A percentile compares a stretch with the other conserved stretches of the same genome.
phyloP scores from a whole-genome alignment of 2,888 invertebrate species.

The Papilio demoleus region DNA sequence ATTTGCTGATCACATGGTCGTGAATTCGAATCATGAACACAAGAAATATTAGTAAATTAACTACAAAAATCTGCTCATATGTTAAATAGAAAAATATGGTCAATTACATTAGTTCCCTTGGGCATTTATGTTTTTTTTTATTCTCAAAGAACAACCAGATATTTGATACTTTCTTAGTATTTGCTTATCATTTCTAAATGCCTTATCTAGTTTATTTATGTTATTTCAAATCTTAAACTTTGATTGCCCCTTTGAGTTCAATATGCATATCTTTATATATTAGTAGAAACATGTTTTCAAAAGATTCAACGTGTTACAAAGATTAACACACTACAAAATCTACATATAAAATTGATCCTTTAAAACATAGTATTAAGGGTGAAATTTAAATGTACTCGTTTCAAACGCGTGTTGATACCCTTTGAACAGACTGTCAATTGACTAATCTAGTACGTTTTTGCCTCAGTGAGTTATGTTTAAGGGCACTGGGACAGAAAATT shows the following conservation, averaged over 20 bases:
- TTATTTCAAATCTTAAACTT: slow-evolving; percentile 54
- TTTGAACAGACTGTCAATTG: slow-evolving; percentile 36
- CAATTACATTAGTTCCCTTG: too few relatives aligned
- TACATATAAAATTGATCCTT: background rate
- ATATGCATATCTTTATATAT: slow-evolving; percentile 64
- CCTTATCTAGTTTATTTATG: slow-evolving; percentile 36
- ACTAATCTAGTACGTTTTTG: slow-evolving; percentile 39
- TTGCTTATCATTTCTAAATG: too few relatives aligned
- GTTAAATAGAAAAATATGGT: too few relatives aligned
- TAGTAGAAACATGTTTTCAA: slow-evolving; percentile 55
- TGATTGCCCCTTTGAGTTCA: slow-evolving; percentile 58
- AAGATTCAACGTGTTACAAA: slow-evolving; percentile 39
- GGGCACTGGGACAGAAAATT: slow-evolving; percentile 39
- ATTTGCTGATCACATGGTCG: too few relatives aligned
- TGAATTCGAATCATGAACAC: too few relatives aligned
- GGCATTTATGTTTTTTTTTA: too few relatives aligned
- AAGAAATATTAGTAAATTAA: too few relatives aligned
- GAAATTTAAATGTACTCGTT: background rate
- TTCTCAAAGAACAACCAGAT: too few relatives aligned
- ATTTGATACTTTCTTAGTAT: too few relatives aligned
- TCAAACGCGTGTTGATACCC: slow-evolving; percentile 19
- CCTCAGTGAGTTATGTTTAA: slow-evolving; percentile 34
- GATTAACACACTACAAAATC: background rate
- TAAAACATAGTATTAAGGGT: background rate
- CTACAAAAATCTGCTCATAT: too few relatives aligned